Evolutionary conservation across 2,888 invertebrate genomes (phyloP), one percentile per base, ranked within the genome.

Genomic region (Parnassius smintheus): DNA sequence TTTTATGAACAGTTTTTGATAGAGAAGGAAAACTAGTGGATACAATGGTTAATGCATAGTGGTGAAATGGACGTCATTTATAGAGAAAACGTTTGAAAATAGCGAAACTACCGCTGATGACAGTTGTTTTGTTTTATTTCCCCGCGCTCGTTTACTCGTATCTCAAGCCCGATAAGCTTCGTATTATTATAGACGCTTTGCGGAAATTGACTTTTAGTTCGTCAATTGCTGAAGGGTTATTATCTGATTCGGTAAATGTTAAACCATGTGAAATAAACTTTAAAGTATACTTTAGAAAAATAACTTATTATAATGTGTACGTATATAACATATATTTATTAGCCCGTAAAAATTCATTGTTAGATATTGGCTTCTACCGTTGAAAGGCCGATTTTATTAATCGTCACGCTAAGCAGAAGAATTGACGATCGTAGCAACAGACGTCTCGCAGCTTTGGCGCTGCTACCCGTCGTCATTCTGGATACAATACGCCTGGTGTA

Each of bases 51-150:
- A 56, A 65, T 56, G 56, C 48, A 60, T 51, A 55, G 10, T 49
- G 54, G 53, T 50, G 61, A 56, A 57, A 61, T 55, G 2, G 51
- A 49, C 12, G 22, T 35, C 42, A 54, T 35, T 54, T 46, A 58
- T 49, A 58, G 53, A 57, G 48, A 25, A n/a, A 35, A 48, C 58
- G 35, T 12, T 52, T 59, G 61, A 67, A 62, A 63, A 68, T 74
- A 68, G 75, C 74, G 69, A 75, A 81, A 77, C 80, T 83, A 82
- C 77, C 80, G 82, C 77, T 88, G 88, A 89, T 87, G 85, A 87
- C 83, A 86, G 80, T 89, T 90, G 86, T 89, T 18, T 82, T 88
- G 85, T 87, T 88, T 87, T 86, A 88, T 86, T 85, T 80, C 78
- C 74, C 75, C 74, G 70, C 70, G 76, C 81, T 82, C 85, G 82